phyloP scores from a whole-genome alignment of 2,888 invertebrate species.

The Oasisia sp. region DNA sequence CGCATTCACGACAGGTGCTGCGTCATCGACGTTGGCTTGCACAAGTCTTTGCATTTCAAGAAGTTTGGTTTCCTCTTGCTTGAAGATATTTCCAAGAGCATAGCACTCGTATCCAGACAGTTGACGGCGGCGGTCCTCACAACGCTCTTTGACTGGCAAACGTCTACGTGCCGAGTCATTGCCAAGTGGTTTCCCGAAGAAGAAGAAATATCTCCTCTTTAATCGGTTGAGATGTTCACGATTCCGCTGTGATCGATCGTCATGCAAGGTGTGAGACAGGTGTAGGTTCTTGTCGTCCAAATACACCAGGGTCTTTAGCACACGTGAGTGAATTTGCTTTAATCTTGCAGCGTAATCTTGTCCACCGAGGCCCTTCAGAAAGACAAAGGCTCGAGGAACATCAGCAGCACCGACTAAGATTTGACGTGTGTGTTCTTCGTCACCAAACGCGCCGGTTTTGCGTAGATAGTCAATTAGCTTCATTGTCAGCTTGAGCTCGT shows the following conservation, averaged over 20 bases:
- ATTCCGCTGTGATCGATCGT: background rate
- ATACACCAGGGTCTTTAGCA: background rate
- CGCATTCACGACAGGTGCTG: background rate
- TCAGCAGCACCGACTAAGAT: background rate
- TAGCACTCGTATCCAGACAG: background rate
- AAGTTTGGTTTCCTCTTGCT: background rate
- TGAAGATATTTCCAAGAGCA: background rate
- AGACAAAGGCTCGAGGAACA: background rate
- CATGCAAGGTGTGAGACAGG: background rate
- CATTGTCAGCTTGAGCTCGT: background rate
- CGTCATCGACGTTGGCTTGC: background rate
- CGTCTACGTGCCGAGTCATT: background rate
- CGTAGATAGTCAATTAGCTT: background rate
- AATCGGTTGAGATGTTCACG: background rate
- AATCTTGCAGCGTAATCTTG: background rate
- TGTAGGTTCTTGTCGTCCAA: background rate
- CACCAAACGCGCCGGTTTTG: background rate
- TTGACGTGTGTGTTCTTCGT: background rate
- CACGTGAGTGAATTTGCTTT: background rate
- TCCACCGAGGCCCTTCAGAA: background rate
- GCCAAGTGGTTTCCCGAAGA: background rate
- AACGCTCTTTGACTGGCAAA: background rate
- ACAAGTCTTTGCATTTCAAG: background rate
- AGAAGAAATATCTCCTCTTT: background rate
- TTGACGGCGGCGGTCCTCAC: background rate